Evolutionary conservation across 2,113 vertebrate species (phyloP).

Genomic region (Pseudopipra pipra): DNA sequence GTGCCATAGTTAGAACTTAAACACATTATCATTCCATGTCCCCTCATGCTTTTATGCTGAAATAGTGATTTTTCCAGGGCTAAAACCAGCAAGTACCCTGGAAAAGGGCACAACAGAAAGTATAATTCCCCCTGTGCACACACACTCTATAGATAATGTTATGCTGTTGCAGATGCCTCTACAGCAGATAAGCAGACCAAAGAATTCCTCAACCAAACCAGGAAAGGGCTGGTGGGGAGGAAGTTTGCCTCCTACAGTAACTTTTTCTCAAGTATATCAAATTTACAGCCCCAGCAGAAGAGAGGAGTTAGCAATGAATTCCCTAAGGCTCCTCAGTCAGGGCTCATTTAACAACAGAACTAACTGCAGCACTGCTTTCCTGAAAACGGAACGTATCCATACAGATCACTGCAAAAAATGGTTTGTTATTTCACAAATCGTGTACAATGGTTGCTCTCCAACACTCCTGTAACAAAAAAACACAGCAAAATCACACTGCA

Average conservation of each 20-base stretch:
- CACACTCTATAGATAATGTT: background rate
- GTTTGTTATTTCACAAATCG: background rate
- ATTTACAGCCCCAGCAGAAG: background rate
- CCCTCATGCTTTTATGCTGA: background rate
- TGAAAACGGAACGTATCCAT: background rate
- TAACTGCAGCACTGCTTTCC: background rate
- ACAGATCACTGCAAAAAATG: background rate
- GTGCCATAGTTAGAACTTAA: background rate
- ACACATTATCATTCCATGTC: fast-evolving
- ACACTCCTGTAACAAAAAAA: background rate
- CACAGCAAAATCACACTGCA: background rate
- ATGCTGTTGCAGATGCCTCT: background rate
- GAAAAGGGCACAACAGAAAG: background rate
- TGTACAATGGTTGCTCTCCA: background rate
- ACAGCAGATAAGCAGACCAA: background rate
- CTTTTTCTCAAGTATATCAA: background rate
- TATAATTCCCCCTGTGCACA: background rate
- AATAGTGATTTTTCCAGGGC: background rate
- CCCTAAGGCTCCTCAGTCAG: background rate
- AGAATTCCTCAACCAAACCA: background rate
- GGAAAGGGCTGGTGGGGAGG: background rate
- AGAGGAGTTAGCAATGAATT: background rate
- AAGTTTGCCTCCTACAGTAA: background rate
- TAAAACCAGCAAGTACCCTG: background rate
- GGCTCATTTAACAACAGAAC: background rate